These are phyloP conservation scores for Hyles euphorbiae DNA, from an alignment of 1,140 invertebrate species.

Conservation along the genomic window DNA sequence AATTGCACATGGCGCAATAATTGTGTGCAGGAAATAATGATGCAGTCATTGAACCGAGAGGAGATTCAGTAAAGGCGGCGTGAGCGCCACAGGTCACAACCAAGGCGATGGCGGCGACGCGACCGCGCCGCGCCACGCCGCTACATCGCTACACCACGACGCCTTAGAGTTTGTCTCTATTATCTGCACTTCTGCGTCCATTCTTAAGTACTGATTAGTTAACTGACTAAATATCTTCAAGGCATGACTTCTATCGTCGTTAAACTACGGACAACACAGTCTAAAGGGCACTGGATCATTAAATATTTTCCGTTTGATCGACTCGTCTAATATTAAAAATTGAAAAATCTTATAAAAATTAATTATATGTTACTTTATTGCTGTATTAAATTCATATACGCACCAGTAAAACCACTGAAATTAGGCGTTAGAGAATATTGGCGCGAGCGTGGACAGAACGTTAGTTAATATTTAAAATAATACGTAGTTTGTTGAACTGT, in stretches of 20 bases:
- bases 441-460: slow-evolving; percentile 55
- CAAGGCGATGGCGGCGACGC: slow-evolving; percentile 11
- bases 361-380: slow-evolving; percentile 58
- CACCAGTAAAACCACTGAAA: slow-evolving; percentile 49
- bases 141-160: too few species aligned
- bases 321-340: slow-evolving; percentile 59
- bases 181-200: slow-evolving; percentile 38
- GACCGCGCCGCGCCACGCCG: slow-evolving; percentile 14
- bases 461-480: slow-evolving; percentile 48
- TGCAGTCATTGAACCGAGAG: slow-evolving; percentile 66
- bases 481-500: slow-evolving; percentile 45
- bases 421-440: slow-evolving; percentile 43
- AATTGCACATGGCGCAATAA: slow-evolving; percentile 70
- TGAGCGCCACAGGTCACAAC: slow-evolving; percentile 27
- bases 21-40: slow-evolving; percentile 65
- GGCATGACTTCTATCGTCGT: slow-evolving; percentile 67
- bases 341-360: slow-evolving; percentile 63
- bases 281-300: slow-evolving; percentile 71
- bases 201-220: slow-evolving; percentile 69
- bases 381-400: slow-evolving; percentile 66
- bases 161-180: slow-evolving; percentile 5
- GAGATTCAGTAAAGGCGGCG: slow-evolving; percentile 61
- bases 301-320: slow-evolving; percentile 56
- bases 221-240: slow-evolving; percentile 69
- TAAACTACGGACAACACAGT: slow-evolving; percentile 65